These are phyloP conservation scores for Aphelocoma coerulescens DNA, from an alignment of 2,113 vertebrate genomes.

Conservation along the genomic window DNA sequence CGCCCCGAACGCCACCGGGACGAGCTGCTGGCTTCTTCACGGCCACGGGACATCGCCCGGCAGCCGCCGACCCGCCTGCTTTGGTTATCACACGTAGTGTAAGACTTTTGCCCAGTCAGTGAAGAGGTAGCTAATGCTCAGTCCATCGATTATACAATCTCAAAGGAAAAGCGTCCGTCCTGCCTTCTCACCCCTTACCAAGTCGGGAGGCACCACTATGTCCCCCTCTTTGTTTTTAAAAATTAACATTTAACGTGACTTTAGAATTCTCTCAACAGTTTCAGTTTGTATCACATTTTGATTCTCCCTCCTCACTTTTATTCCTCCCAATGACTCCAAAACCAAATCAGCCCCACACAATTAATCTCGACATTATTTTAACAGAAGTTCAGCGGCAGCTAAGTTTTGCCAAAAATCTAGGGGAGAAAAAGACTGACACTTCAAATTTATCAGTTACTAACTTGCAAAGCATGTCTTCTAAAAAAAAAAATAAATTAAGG, in stretches of 20 bases:
- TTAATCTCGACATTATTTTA: not conserved
- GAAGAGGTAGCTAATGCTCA: slow-evolving; percentile 75
- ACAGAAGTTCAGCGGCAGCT: not conserved
- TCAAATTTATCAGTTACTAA: not conserved
- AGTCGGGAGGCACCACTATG: not conserved
- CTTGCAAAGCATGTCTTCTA: slow-evolving; percentile 16
- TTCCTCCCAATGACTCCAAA: not conserved
- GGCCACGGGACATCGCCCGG: not conserved
- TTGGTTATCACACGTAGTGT: slow-evolving; percentile 60
- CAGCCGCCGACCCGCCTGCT: slow-evolving; percentile 33
- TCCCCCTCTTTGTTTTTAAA: not conserved
- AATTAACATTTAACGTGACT: not conserved
- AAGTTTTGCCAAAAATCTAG: slow-evolving; percentile 12
- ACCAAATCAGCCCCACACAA: not conserved
- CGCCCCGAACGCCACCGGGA: not conserved
- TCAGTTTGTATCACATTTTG: not conserved
- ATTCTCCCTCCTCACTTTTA: not conserved
- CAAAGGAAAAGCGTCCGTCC: slow-evolving; percentile 48
- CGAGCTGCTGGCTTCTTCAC: not conserved
- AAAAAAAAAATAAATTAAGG: slow-evolving; percentile 39
- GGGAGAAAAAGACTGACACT: not conserved
- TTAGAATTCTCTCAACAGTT: not conserved
- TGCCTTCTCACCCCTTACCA: not conserved
- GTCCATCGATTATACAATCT: slow-evolving; percentile 61
- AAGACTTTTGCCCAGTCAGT: slow-evolving; percentile 67